Evolutionary conservation across 2,888 invertebrate genomes (phyloP), one percentile per base, ranked within the genome.

Genomic region (Andricus curvator): DNA sequence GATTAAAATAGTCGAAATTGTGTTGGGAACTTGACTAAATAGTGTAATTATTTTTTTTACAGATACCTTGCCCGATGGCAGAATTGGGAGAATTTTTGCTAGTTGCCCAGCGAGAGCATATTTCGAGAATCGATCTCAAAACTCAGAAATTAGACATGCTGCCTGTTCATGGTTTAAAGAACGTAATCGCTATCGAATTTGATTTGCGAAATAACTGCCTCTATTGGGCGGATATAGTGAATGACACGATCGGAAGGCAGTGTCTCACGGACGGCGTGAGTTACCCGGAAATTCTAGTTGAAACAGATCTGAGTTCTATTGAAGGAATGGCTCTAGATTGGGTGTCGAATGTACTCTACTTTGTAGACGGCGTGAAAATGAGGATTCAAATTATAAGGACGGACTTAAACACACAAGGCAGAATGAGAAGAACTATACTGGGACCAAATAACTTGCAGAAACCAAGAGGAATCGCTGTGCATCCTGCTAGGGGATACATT

Each of bases 261-360:
- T 97, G 97, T 89, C 95, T 97, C 85, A 89, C 90, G 29, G 95
- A 96, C 87, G 96, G 96, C 9, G 94, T 94, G 0, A 94, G 94
- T 64, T 93, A 93, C 13, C 94, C 95, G 6, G 97, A 97, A 91
- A 94, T 96, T 22, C 93, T 98, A 0, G 95, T 98, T 0, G 96
- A 96, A 74, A 95, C 95, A 0, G 96, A 96, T 86, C 91, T 98
- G 80, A 95, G 96, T 25, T 96, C 97, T 11, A 96, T 98, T 62
- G 98, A 98, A 93, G 97, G 97, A 2, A 96, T 98, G 95, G 96
- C 97, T 0, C 95, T 96, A 77, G 98, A 98, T 92, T 98, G 97
- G 97, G 95, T 97, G 20, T 96, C 97, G 0, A 95, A 96, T 81
- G 96, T 97, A 80, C 92, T 98, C 22, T 98, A 97, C 93, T 98